Base-by-base conservation (phyloP, 2,797 vertebrate genomes). In the Fratercula arctica region DNA sequence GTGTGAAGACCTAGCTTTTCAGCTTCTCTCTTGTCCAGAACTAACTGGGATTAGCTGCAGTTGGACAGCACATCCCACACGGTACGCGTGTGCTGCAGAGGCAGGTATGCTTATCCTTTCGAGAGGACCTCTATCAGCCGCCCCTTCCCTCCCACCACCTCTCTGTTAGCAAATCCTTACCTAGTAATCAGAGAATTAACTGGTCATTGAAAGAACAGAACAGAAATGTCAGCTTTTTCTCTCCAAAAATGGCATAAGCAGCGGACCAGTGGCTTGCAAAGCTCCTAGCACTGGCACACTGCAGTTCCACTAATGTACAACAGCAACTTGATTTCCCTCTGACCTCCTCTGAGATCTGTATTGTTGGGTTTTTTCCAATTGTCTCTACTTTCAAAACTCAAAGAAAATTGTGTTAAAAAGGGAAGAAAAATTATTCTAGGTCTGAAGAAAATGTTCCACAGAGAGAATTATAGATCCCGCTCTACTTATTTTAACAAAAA, bases 341-440 rank as follows among this genome's bases (percentile, higher is more conserved):
- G 41, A 23, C 4, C 16, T 68, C 11, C 56, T 83, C 51, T 25
- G 23, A 57, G 79, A 39, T 39, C 24, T n/a, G 7, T 28, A 20
- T 3, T 17, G 2, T 24, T 69, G 16, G 25, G 5, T 1, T 4
- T 51, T 54, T 28, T 2, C 35, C 21, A 66, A 2, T 31, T 66
- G 10, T 53, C 10, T 25, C 25, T 60, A 4, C 33, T 61, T 87
- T 66, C 23, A 81, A 91, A 86, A 61, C 6, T 56, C 13, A 51
- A 56, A 70, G 8, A 41, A 72, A 69, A 54, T 31, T 64, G 6
- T 54, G 13, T 20, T 46, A 48, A 77, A 35, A 46, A 20, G 16
- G 9, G 14, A 48, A 28, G 3, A 26, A 73, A 85, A 85, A 59
- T 7, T 72, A 63, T 35, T 73, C 31, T 31, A 68, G 35, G 26